Conservation (phyloP, 2,888 invertebrate genomes). For the Tetranychus piercei region DNA sequence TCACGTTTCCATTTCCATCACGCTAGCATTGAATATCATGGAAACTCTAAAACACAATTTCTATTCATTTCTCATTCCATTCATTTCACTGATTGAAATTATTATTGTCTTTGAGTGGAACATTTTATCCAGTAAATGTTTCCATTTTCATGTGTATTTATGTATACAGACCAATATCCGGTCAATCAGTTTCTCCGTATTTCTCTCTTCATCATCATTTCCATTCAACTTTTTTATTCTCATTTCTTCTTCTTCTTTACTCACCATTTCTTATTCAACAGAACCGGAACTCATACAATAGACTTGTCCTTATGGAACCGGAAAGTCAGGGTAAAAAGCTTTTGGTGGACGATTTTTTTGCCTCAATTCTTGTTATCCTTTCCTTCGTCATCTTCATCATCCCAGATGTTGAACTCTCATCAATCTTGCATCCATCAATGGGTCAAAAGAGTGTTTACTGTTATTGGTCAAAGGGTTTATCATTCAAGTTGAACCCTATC, state of each 20-base stretch:
- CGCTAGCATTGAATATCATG: too few species aligned
- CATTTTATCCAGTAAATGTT: not conserved
- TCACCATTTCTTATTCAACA: not conserved
- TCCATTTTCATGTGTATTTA: not conserved
- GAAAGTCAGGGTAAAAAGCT: not conserved
- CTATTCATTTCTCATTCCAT: not conserved
- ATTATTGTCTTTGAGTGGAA: not conserved
- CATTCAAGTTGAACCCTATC: not conserved
- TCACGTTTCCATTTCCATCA: too few species aligned
- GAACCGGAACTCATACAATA: not conserved
- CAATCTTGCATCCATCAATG: not conserved
- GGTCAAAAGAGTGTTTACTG: not conserved
- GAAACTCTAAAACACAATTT: not conserved
- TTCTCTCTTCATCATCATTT: not conserved
- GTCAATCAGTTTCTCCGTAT: not conserved
- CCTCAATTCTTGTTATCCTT: not conserved
- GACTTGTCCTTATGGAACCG: not conserved
- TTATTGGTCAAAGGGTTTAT: not conserved
- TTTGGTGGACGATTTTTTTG: not conserved
- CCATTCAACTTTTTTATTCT: not conserved
- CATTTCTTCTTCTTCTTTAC: not conserved
- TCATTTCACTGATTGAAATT: not conserved
- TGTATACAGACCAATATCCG: not conserved
- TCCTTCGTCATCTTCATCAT: not conserved
- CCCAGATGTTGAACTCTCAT: not conserved